Conservation (phyloP, 2,888 invertebrate genomes). For the Drosophila phalerata region DNA sequence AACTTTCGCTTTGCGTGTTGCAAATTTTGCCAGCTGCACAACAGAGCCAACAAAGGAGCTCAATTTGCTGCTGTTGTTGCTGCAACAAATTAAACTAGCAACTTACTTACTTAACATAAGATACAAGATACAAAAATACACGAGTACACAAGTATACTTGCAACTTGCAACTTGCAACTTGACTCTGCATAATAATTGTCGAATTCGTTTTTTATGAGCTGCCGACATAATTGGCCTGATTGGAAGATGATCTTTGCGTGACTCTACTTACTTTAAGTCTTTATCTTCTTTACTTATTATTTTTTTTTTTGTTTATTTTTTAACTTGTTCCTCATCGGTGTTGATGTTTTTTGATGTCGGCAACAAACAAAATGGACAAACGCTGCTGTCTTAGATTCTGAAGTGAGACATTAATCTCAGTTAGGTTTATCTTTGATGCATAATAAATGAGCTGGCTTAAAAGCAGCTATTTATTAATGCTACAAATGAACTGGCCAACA, state of each 20-base stretch:
- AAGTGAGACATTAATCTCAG: constrained; percentile 82
- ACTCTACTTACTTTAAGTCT: constrained; percentile 37
- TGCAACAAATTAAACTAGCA: constrained; percentile 50
- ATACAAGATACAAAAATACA: constrained; percentile 10
- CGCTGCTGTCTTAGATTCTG: constrained; percentile 58
- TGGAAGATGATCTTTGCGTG: constrained; percentile 65
- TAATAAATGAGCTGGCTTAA: constrained; percentile 75
- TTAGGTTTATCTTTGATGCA: constrained; percentile 81
- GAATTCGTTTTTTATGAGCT: constrained; percentile 70
- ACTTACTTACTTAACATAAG: constrained; percentile 50
- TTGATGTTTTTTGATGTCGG: constrained; percentile 18
- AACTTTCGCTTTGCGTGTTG: constrained; percentile 74
- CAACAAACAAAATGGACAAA: constrained; percentile 23
- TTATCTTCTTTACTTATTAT: not conserved
- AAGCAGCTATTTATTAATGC: constrained; percentile 78
- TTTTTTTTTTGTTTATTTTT: not conserved
- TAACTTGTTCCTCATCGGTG: too few species aligned
- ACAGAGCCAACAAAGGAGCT: constrained; percentile 46
- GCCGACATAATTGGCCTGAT: constrained; percentile 71
- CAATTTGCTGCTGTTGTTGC: constrained; percentile 27
- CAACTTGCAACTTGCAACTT: constrained; percentile 19
- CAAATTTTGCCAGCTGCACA: constrained; percentile 53
- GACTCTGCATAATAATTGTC: constrained; percentile 63
- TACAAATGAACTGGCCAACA: constrained; percentile 47
- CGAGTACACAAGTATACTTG: not conserved